Percentiles rank a stretch among this genome's conserved stretches.
phyloP scores from a whole-genome alignment of 2,888 invertebrate genomes.

The Leucophenga montana region DNA sequence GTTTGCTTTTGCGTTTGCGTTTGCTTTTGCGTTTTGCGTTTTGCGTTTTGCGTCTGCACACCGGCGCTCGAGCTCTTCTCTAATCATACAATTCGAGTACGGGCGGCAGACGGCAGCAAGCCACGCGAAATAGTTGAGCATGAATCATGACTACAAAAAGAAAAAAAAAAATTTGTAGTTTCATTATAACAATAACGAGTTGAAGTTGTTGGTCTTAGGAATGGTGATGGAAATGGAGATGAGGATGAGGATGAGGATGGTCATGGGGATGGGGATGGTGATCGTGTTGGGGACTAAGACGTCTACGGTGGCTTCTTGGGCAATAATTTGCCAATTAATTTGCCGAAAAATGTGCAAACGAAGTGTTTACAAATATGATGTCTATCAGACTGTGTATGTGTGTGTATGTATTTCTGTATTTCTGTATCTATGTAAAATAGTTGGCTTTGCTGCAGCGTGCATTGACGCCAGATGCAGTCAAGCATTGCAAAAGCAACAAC shows the following conservation, averaged over 20 bases:
- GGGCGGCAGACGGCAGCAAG: not conserved
- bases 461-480: constrained; percentile 29
- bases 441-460: constrained; percentile 26
- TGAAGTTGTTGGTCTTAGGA: constrained; percentile 25
- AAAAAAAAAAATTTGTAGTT: constrained; percentile 1
- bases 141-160: not conserved
- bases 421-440: constrained; percentile 33
- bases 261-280: not conserved
- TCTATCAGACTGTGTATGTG: constrained; percentile 21
- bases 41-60: too few species aligned
- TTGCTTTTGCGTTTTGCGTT: too few species aligned
- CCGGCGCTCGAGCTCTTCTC: not conserved
- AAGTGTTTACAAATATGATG: not conserved
- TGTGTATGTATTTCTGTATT: constrained; percentile 32
- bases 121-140: not conserved
- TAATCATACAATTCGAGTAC: too few species aligned
- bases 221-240: not conserved
- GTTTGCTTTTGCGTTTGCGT: too few species aligned
- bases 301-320: constrained; percentile 33
- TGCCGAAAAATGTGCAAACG: constrained; percentile 15
- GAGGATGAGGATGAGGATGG: not conserved
- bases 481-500: constrained; percentile 20
- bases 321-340: constrained; percentile 61
- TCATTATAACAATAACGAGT: constrained; percentile 32
- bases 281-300: too few species aligned